These are phyloP conservation scores for Scaptomyza caliginosa DNA, from an alignment of 2,888 invertebrate species.

Conservation along the genomic window DNA sequence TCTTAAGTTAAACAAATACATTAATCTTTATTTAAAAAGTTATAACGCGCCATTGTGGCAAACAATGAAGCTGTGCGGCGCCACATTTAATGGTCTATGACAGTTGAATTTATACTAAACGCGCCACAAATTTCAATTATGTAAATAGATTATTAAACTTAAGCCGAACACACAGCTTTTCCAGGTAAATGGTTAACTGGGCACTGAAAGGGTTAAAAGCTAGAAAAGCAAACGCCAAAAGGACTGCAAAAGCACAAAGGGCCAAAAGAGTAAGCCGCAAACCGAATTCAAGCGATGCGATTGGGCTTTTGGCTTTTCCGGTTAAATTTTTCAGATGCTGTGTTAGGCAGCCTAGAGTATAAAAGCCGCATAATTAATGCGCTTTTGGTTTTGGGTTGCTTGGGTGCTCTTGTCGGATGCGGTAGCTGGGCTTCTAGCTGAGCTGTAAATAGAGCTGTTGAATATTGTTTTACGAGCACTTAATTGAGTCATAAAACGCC, in stretches of 20 bases:
- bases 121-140: slow-evolving; percentile 46
- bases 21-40: background rate
- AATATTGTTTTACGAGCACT: slow-evolving; percentile 58
- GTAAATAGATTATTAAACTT: slow-evolving; percentile 56
- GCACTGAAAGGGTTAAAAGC: slow-evolving; percentile 26
- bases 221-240: slow-evolving; percentile 18
- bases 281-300: slow-evolving; percentile 35
- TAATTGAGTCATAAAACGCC: slow-evolving; percentile 65
- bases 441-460: slow-evolving; percentile 14
- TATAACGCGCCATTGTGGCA: background rate
- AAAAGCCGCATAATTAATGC: slow-evolving; percentile 68
- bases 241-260: slow-evolving; percentile 1
- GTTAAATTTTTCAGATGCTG: slow-evolving; percentile 6
- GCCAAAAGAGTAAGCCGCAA: slow-evolving; percentile 26
- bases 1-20: slow-evolving; percentile 3
- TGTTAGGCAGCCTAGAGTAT: slow-evolving; percentile 21
- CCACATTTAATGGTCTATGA: background rate
- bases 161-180: slow-evolving; percentile 13
- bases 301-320: slow-evolving; percentile 25
- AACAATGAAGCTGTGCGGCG: slow-evolving; percentile 5
- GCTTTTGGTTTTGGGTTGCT: slow-evolving; percentile 43
- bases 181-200: slow-evolving; percentile 24
- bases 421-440: slow-evolving; percentile 30
- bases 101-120: slow-evolving; percentile 22
- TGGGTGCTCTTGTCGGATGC: slow-evolving; percentile 5